A percentile compares a stretch with the other conserved stretches of the same genome.
phyloP scores from a whole-genome alignment of 2,113 vertebrate species.

The Perccottus glenii region DNA sequence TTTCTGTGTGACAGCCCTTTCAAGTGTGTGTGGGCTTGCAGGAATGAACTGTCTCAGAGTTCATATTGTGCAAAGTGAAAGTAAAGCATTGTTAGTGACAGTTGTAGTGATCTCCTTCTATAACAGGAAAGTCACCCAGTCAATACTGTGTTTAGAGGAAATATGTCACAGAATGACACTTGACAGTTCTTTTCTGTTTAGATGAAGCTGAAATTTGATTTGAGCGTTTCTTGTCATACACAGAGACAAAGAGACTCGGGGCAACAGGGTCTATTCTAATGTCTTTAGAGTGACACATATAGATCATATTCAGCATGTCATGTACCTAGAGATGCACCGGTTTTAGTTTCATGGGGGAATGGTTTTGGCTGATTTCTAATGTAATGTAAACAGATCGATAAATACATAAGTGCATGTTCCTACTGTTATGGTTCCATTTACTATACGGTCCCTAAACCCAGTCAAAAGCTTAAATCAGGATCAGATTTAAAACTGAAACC shows the following conservation, averaged over 20 bases:
- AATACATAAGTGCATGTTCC: background rate
- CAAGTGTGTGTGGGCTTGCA: too few species aligned
- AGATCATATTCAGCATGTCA: background rate
- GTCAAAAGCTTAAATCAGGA: background rate
- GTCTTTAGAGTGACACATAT: slow-evolving; percentile 33
- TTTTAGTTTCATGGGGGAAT: background rate
- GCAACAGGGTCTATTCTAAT: slow-evolving; percentile 46
- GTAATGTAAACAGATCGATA: slow-evolving; percentile 19
- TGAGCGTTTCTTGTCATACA: slow-evolving; percentile 34
- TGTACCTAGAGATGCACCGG: background rate
- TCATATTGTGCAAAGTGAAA: too few species aligned
- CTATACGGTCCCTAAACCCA: background rate
- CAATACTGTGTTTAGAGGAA: background rate
- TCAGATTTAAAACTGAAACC: background rate
- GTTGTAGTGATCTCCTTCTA: background rate
- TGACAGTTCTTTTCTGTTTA: slow-evolving; percentile 5
- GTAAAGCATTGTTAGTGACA: background rate
- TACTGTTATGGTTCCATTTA: background rate
- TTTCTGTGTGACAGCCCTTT: too few species aligned
- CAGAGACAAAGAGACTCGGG: slow-evolving; percentile 22
- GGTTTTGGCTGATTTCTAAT: slow-evolving; percentile 21
- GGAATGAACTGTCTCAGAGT: too few species aligned
- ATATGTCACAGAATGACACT: background rate
- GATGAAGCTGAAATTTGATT: slow-evolving; percentile 37
- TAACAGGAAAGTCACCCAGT: background rate